Evolutionary conservation across 2,797 vertebrate species (phyloP), one percentile per base, ranked within the genome.

Genomic region (Acestrorhynchus altus): DNA sequence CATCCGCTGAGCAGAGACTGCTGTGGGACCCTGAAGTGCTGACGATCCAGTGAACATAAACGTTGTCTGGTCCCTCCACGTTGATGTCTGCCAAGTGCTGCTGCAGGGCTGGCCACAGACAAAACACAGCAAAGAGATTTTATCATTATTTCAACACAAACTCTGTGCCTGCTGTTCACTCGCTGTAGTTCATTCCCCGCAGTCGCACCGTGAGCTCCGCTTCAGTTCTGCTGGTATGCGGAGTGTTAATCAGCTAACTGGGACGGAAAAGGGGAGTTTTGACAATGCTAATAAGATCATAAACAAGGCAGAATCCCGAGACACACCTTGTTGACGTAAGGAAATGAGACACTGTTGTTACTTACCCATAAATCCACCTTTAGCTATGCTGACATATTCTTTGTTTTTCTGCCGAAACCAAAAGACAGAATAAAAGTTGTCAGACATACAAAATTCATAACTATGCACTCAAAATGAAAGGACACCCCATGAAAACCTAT

Each of bases 351-450:
- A 20, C 35, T 22, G 66, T 0, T 40, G 24, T 80, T 74, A 83
- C 95, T 96, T 90, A 99, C 98, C 97, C 97, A 99, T 99, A 87
- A 98, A 99, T 67, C 98, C 98, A 83, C 98, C 98, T 93, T 96
- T 99, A 76, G 97, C 96, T 81, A 99, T 99, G 93, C 98, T 98
- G 86, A 99, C 96, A 8, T 96, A 99, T 82, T 99, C 98, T 92
- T 98, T 98, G 89, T 95, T 99, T 97, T 99, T 99, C 98, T 99
- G 92, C 52, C 93, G 93, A 76, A 90, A 88, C 79, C n/a, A 49
- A 47, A 52, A 68, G 2, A 47, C 15, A 47, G 4, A 47, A 47
- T 1, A 54, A 0, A 4, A 49, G 4, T 18, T 24, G 20, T 54
- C 20, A 54, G 20, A 3, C 24, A n/a, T n/a, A 8, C 49, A 11